Conservation (phyloP, 2,797 vertebrate genomes). For the Stomatorhinus walkeri region DNA sequence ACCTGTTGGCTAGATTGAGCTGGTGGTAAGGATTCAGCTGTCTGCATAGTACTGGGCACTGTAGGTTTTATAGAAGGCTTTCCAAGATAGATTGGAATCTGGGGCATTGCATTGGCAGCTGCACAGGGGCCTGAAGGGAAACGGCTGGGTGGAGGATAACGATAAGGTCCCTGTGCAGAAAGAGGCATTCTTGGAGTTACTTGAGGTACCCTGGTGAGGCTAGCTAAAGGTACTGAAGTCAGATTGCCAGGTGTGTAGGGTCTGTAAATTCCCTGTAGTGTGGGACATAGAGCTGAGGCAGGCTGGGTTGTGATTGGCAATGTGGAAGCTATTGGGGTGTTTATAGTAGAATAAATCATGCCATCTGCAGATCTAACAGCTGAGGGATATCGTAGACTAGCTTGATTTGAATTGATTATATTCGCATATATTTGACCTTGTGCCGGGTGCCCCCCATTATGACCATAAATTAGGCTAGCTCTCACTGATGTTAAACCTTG, state of each 20-base stretch:
- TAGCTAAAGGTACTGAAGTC: slow-evolving; percentile 79
- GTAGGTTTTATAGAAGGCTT: slow-evolving; percentile 61
- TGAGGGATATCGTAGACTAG: slow-evolving; percentile 77
- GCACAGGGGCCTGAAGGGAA: slow-evolving; percentile 46
- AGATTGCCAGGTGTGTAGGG: slow-evolving; percentile 71
- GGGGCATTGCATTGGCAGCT: slow-evolving; percentile 39
- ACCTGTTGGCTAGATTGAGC: slow-evolving; percentile 21
- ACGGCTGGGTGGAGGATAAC: slow-evolving; percentile 68
- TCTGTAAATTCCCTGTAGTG: slow-evolving; percentile 79
- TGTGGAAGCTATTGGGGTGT: slow-evolving; percentile 94
- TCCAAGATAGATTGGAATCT: slow-evolving; percentile 84
- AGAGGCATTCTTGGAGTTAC: slow-evolving; percentile 72
- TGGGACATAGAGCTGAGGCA: slow-evolving; percentile 76
- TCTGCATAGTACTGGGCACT: slow-evolving; percentile 27
- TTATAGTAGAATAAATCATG: slow-evolving; percentile 99
- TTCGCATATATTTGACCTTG: slow-evolving; percentile 72
- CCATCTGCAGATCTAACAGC: slow-evolving; percentile 87
- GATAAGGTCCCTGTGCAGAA: slow-evolving; percentile 63
- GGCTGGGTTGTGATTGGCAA: slow-evolving; percentile 97
- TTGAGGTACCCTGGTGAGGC: slow-evolving; percentile 75
- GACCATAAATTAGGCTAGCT: slow-evolving; percentile 73
- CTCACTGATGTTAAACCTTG: slow-evolving; percentile 67
- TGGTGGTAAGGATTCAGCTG: slow-evolving; percentile 17
- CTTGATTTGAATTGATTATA: slow-evolving; percentile 71
- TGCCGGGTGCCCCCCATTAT: slow-evolving; percentile 68